Conservation (phyloP, 1,140 invertebrate genomes). For the Zaprionus kolodkinae region DNA sequence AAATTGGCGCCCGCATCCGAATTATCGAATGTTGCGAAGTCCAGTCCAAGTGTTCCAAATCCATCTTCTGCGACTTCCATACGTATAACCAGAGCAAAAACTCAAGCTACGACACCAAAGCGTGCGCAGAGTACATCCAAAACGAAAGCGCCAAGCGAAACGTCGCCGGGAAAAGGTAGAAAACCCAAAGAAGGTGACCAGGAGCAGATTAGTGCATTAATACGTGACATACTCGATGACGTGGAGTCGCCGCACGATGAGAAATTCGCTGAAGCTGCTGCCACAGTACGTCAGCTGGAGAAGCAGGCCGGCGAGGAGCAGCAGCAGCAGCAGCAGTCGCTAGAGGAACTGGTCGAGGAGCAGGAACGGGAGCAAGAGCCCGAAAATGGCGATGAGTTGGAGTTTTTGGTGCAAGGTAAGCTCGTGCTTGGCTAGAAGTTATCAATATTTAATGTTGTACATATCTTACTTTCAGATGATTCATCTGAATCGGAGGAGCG, state of each 20-base stretch:
- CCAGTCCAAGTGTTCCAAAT: background rate
- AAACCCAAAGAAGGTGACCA: constrained; percentile 46
- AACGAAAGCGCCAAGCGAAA: background rate
- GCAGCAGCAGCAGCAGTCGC: background rate
- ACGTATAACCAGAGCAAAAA: constrained; percentile 9
- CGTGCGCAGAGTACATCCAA: constrained; percentile 5
- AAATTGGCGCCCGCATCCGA: background rate
- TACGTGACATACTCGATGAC: constrained; percentile 58
- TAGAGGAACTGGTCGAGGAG: background rate
- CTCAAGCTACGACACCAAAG: background rate
- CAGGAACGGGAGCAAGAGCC: background rate
- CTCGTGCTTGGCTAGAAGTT: background rate
- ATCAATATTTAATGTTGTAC: background rate
- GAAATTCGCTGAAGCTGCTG: constrained; percentile 4
- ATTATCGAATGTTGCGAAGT: background rate
- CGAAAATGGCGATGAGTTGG: constrained; percentile 43
- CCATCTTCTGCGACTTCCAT: background rate
- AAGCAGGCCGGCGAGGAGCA: background rate
- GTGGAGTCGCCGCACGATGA: constrained; percentile 35
- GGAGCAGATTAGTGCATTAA: constrained; percentile 56
- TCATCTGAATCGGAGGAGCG: constrained; percentile 21
- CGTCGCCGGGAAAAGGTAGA: background rate
- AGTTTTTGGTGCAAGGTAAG: constrained; percentile 54
- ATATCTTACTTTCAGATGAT: background rate
- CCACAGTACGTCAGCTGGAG: constrained; percentile 15